Evolutionary conservation across 2,113 vertebrate genomes (phyloP), one percentile per base, ranked within the genome.

Genomic region (Onychostruthus taczanowskii): DNA sequence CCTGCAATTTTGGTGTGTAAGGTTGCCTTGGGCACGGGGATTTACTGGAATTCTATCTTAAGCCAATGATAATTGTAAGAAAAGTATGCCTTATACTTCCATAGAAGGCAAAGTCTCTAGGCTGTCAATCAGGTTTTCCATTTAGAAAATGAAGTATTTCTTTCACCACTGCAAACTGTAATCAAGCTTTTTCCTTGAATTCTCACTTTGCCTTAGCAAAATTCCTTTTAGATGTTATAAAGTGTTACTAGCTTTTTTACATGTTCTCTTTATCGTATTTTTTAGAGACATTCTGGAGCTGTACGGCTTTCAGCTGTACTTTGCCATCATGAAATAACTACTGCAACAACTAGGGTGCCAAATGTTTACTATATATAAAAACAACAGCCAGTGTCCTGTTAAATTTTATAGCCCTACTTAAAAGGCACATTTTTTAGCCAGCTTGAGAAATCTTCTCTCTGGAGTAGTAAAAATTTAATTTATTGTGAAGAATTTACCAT

Each of bases 1-100:
- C 64, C 41, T 91, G 28, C 1, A 16, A 5, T 87, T 95, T 87
- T 63, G 28, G 41, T 64, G 27, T 78, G 37, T 79, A 84, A 84
- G 22, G 56, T 87, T 93, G 59, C 77, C 76, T 89, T 35, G 73
- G 80, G 80, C 74, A 39, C 24, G 28, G 43, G 33, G 67, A 62
- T 93, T 95, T 62, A 39, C 53, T 82, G 66, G 44, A 96, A 90
- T 90, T 95, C 68, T 77, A 6, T 93, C 47, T 62, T 90, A 84
- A 93, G 37, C 33, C 63, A 92, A 88, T 93, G 72, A 44, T 90
- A 84, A 90, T 84, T 86, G 16, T 84, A 78, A 89, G 55, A 92
- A 78, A 94, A 84, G 17, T 64, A 43, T 66, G 19, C 8, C 13
- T 76, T 39, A 31, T 90, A 24, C 74, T 59, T 94, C 33, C 35